Percentiles rank a stretch among this genome's conserved stretches.
phyloP scores from a whole-genome alignment of 2,888 invertebrate genomes.

The Tachina fera region DNA sequence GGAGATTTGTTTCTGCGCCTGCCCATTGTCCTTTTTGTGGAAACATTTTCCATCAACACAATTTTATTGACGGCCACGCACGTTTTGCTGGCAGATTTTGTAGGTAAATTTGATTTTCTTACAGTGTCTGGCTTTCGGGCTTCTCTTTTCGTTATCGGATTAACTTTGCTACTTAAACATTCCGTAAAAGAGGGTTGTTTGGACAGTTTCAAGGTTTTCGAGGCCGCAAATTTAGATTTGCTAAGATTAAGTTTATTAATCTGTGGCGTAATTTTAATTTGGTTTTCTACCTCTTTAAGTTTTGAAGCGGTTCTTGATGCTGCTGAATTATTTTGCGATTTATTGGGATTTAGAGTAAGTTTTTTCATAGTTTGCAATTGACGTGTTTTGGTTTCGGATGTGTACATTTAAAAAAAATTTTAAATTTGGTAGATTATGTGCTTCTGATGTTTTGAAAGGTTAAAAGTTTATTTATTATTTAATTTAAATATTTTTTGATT shows the following conservation, averaged over 20 bases:
- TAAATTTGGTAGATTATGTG: background rate
- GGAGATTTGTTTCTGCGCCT: background rate
- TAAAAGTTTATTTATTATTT: background rate
- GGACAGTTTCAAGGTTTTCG: background rate
- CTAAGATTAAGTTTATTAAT: constrained; percentile 4
- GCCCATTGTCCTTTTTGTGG: background rate
- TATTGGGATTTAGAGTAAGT: constrained; percentile 5
- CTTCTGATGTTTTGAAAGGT: background rate
- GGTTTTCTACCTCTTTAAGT: background rate
- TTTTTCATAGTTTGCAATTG: constrained; percentile 15
- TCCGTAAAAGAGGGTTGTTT: background rate
- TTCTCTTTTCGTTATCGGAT: background rate
- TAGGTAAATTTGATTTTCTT: constrained; percentile 14
- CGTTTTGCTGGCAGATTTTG: background rate
- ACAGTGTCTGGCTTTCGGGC: background rate
- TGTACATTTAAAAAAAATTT: constrained; percentile 55
- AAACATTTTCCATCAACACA: background rate
- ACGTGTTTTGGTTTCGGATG: constrained; percentile 42
- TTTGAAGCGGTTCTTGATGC: background rate
- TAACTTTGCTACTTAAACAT: background rate
- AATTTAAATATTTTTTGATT: background rate
- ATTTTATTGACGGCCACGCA: background rate
- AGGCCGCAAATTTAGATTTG: constrained; percentile 39
- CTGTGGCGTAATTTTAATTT: background rate
- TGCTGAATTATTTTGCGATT: background rate